Conservation (phyloP, 2,888 invertebrate species). For the Cantharis flavilabris region DNA sequence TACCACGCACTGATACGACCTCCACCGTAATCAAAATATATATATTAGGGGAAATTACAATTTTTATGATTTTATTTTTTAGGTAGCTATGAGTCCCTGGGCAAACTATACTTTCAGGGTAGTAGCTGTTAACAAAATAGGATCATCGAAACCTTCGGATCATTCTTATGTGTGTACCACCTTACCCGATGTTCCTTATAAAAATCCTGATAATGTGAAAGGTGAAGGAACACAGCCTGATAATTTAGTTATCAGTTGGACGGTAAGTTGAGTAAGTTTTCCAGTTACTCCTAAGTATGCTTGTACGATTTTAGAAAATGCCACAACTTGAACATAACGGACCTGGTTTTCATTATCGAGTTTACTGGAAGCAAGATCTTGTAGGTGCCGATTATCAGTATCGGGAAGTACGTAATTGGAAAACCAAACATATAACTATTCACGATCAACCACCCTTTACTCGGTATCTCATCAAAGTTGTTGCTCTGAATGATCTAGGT, state of each 20-base stretch:
- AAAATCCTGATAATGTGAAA: constrained; percentile 91
- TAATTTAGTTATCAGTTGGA: constrained; percentile 94
- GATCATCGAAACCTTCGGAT: constrained; percentile 81
- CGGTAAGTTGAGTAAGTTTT: constrained; percentile 60
- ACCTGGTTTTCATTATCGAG: constrained; percentile 88
- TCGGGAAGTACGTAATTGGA: constrained; percentile 82
- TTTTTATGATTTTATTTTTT: constrained; percentile 8
- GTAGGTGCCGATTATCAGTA: constrained; percentile 71
- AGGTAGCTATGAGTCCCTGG: constrained; percentile 78
- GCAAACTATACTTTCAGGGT: constrained; percentile 95
- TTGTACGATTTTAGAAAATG: constrained; percentile 70
- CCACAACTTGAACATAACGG: constrained; percentile 95
- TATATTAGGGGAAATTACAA: background rate
- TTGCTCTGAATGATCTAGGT: constrained; percentile 87
- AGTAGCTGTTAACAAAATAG: constrained; percentile 90
- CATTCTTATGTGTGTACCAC: constrained; percentile 87
- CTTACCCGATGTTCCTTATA: constrained; percentile 83
- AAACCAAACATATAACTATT: constrained; percentile 67
- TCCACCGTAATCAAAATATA: constrained; percentile 65
- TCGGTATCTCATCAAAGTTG: constrained; percentile 87
- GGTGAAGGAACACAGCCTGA: constrained; percentile 86
- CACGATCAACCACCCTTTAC: constrained; percentile 87
- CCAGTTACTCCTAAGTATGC: background rate
- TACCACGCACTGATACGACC: constrained; percentile 70
- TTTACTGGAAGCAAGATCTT: constrained; percentile 83